Percentiles rank a stretch among this genome's conserved stretches.
Evolutionary conservation across 2,797 vertebrate genomes (phyloP).

Genomic region (Pachyuromys duprasi): DNA sequence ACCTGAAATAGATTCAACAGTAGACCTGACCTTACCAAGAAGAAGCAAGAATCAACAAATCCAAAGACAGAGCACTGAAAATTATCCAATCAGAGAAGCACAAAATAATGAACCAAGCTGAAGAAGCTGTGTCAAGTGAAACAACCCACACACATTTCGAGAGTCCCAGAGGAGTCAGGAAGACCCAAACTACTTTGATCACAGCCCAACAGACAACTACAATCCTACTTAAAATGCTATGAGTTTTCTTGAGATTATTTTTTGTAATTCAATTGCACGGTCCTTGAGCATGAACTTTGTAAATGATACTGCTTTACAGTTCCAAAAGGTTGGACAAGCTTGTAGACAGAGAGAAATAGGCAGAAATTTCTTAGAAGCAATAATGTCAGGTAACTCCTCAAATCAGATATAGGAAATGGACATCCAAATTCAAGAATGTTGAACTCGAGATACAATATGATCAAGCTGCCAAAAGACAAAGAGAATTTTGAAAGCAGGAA

Average conservation of each 20-base stretch:
- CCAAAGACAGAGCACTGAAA: neutral
- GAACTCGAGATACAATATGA: neutral
- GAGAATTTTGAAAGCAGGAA: neutral
- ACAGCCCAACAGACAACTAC: neutral
- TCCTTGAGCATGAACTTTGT: neutral
- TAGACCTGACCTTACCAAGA: neutral
- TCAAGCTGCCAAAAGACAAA: neutral
- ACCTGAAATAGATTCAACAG: neutral
- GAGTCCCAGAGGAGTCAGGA: neutral
- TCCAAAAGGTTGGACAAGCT: neutral
- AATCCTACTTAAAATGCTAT: neutral
- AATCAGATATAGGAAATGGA: neutral
- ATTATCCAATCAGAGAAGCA: neutral
- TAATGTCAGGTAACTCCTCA: neutral
- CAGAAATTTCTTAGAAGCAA: neutral
- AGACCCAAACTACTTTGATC: neutral
- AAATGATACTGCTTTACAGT: neutral
- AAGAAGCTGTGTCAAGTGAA: neutral
- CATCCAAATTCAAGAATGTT: neutral
- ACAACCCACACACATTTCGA: neutral
- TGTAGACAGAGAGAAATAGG: neutral
- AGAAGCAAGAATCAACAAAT: neutral
- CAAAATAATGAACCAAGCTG: neutral
- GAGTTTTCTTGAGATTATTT: neutral
- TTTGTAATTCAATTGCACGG: neutral